A percentile compares a stretch with the other conserved stretches of the same genome.
phyloP scores from a whole-genome alignment of 2,113 vertebrate species.

The Barbus barbus region DNA sequence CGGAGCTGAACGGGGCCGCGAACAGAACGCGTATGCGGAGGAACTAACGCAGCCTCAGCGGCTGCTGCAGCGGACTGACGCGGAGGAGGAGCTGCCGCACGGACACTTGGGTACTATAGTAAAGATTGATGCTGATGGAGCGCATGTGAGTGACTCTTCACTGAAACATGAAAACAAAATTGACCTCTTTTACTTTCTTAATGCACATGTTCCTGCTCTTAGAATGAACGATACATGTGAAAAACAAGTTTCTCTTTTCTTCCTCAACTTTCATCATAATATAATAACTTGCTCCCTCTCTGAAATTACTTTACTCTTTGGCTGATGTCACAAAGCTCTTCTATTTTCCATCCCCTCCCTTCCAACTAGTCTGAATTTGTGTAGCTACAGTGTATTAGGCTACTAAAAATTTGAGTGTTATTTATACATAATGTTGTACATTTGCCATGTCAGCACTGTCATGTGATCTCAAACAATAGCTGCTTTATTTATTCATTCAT shows the following conservation, averaged over 20 bases:
- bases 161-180: background rate
- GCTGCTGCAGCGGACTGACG: conserved; percentile 80
- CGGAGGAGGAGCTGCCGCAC: conserved; percentile 82
- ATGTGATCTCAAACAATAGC: background rate
- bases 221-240: background rate
- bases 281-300: background rate
- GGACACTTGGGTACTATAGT: conserved; percentile 80
- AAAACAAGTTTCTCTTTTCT: background rate
- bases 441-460: background rate
- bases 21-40: background rate
- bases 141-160: conserved; percentile 71
- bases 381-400: too few relatives aligned
- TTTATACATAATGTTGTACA: background rate
- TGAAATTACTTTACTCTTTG: background rate
- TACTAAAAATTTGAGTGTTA: too few relatives aligned
- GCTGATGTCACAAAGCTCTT: background rate
- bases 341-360: background rate
- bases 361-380: background rate
- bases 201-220: background rate
- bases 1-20: background rate
- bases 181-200: background rate
- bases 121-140: conserved; percentile 67
- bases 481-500: background rate
- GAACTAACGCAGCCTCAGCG: conserved; percentile 86
- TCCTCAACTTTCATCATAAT: background rate